Conservation (phyloP, 2,797 vertebrate species). For the Sebastes trivittatus region DNA sequence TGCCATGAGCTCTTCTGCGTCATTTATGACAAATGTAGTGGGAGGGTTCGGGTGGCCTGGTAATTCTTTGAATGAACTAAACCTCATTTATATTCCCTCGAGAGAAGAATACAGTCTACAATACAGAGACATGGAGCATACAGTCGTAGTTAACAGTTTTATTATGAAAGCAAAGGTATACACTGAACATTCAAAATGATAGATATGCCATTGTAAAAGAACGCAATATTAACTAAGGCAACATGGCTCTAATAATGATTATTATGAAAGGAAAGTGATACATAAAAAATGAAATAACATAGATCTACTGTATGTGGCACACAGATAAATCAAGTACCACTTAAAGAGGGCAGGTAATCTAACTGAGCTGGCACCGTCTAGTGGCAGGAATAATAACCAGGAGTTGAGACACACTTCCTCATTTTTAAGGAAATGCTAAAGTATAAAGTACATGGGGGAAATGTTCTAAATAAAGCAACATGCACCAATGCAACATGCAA, state of each 20-base stretch:
- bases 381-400: background rate
- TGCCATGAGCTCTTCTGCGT: conserved; percentile 55
- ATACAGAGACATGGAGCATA: background rate
- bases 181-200: background rate
- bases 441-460: background rate
- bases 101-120: background rate
- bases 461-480: background rate
- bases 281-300: background rate
- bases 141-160: conserved; percentile 19
- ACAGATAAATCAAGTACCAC: background rate
- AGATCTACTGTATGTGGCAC: background rate
- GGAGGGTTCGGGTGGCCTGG: conserved; percentile 62
- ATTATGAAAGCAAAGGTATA: conserved; percentile 23
- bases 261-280: background rate
- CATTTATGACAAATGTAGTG: conserved; percentile 59
- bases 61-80: conserved; percentile 74
- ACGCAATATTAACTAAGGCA: background rate
- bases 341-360: background rate
- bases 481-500: background rate
- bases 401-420: background rate
- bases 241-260: background rate
- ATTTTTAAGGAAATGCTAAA: background rate
- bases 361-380: background rate
- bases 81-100: conserved; percentile 52
- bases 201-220: conserved; percentile 8